Base-by-base conservation (phyloP, 2,113 vertebrate genomes). In the Hiodon alosoides region DNA sequence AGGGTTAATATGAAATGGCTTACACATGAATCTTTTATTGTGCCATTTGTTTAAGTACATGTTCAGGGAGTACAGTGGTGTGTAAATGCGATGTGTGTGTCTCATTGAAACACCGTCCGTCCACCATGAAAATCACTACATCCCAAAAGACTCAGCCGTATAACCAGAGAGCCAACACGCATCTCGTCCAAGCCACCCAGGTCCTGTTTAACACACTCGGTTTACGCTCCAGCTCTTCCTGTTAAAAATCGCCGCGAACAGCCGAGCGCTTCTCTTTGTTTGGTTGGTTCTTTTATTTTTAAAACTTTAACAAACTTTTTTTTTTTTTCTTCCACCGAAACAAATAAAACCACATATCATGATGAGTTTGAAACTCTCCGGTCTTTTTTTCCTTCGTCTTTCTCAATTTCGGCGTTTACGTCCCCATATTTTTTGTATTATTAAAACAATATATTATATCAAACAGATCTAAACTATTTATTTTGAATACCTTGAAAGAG, bases 381-480 rank as follows among this genome's bases (percentile, higher is more conserved):
- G 59, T 52, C 71, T 52, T 14, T 47, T 55, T 70, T 52, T 54
- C 14, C 17, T 52, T 54, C 17, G 50, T 70, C 14, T 78, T 70
- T 47, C 68, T 55, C 51, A 31, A 60, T 67, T 76, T 69, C 9
- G 9, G 71, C 72, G 70, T 58, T 64, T 67, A 57, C 17, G 54
- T 68, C 72, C 79, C 79, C 31, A 58, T 48, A 66, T 79, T 73
- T 76, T 75, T 77, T 16, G 70, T 70, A 54, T 83, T 81, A 84
- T 82, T 80, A 78, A 83, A 69, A 81, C 77, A 78, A 79, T 79
- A 79, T 76, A 73, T 80, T 69, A 78, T 72, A 79, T 72, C 71
- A 71, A 67, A 77, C 51, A 57, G 78, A 75, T 78, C 62, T 7
- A 74, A 61, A 58, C 59, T 61, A 67, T 68, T 61, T 72, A 72